Evolutionary conservation across 2,888 invertebrate genomes (phyloP), one percentile per base, ranked within the genome.

Genomic region (Eueremaeus valkanovi): DNA sequence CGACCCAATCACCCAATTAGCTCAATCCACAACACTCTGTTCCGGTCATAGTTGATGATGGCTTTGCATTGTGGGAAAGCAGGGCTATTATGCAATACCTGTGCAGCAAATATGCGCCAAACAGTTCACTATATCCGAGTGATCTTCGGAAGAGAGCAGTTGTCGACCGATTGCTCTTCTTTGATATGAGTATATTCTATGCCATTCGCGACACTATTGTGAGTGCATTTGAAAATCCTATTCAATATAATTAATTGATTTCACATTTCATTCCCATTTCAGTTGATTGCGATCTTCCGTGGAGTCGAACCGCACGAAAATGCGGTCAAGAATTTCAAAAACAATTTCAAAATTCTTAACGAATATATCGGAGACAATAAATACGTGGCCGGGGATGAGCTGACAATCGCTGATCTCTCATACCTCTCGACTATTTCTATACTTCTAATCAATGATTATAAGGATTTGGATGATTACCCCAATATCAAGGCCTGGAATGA

Each of bases 31-130:
- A 92, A 84, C 93, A 92, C 83, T 89, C 89, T 45, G 87, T 94
- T 77, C 93, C 94, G 13, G 92, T 92, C 0, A 83, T 93, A 74
- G 90, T 91, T 78, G 92, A 93, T 81, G 87, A 89, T 80, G 92
- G 91, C 24, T 90, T 92, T 81, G 86, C 86, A 79, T 84, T 93
- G 73, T 87, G 91, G 79, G 92, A 93, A 84, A 92, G 93, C 68
- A 90, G 92, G 63, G 90, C 92, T 78, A 92, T 93, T 82, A 87
- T 89, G 83, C 86, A 88, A 83, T 92, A 92, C 82, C 83, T 92
- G 76, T 90, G 89, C 72, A 91, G 92, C 79, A 89, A 90, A 82
- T 92, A 90, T 81, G 91, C 89, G 75, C 91, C 91, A 83, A 88
- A 90, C 80, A 87, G 87, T 16, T 83, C 85, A 8, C 83, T 92